These are phyloP conservation scores for Malurus cyaneus DNA, from an alignment of 2,113 vertebrate genomes.

Conservation along the genomic window DNA sequence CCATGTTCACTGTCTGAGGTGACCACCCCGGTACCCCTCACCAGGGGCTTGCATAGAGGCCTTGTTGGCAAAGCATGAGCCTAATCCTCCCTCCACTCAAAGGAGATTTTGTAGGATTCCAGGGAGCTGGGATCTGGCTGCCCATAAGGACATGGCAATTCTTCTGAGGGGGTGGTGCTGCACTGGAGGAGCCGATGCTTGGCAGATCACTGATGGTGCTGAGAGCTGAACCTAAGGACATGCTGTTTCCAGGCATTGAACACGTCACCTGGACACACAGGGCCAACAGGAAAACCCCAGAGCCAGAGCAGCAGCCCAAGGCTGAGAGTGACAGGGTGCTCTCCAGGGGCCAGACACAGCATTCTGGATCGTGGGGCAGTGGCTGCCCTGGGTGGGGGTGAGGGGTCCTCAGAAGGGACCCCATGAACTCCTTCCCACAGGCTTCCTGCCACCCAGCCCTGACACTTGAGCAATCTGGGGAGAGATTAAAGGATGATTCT, in stretches of 20 bases:
- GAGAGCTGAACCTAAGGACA: neutral
- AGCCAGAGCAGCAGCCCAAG: neutral
- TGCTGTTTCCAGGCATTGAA: neutral
- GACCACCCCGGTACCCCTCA: neutral
- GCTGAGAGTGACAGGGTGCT: neutral
- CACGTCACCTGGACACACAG: neutral
- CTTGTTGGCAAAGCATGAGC: neutral
- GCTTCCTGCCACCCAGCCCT: neutral
- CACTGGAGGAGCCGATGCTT: neutral
- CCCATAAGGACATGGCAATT: neutral
- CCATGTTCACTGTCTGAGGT: rapidly evolving
- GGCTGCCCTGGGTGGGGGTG: neutral
- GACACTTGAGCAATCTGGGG: neutral
- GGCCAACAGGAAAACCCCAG: neutral
- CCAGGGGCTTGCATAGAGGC: neutral
- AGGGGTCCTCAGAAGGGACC: neutral
- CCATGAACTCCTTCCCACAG: neutral
- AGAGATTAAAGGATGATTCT: neutral
- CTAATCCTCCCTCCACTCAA: neutral
- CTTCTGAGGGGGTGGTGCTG: neutral
- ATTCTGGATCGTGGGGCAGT: neutral
- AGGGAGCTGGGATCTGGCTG: neutral
- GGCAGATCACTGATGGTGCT: neutral
- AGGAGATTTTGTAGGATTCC: neutral
- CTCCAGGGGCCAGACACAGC: neutral